Conservation (phyloP, 1,140 invertebrate genomes). For the Meloidogyne exigua region DNA sequence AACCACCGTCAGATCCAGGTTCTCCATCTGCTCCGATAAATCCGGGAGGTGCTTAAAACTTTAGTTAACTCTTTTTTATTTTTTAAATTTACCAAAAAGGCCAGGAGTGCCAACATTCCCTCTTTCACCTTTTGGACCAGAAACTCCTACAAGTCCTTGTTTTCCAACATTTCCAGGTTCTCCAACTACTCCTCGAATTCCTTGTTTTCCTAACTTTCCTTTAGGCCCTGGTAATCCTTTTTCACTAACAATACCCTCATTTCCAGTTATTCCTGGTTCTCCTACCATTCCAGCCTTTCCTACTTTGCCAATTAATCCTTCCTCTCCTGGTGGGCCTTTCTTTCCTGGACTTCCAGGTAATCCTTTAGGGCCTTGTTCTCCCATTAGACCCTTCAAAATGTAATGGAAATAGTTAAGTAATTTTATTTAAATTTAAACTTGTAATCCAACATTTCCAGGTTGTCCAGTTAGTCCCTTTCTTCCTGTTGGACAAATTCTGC, state of each 20-base stretch:
- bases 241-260: constrained; percentile 7
- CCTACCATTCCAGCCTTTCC: constrained; percentile 12
- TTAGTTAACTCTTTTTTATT: neutral
- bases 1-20: constrained; percentile 26
- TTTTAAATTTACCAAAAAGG: constrained; percentile 4
- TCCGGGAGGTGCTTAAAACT: constrained; percentile 19
- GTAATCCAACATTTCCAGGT: neutral
- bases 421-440: neutral
- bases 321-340: neutral
- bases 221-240: constrained; percentile 6
- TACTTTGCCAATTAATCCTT: constrained; percentile 9
- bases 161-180: constrained; percentile 14
- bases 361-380: constrained; percentile 16
- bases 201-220: constrained; percentile 18
- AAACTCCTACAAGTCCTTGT: constrained; percentile 8
- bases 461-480: constrained; percentile 11
- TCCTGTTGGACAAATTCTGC: constrained; percentile 9
- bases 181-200: constrained; percentile 13
- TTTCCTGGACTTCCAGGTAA: constrained; percentile 11
- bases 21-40: constrained; percentile 21
- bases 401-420: neutral
- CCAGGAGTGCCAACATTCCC: constrained; percentile 11
- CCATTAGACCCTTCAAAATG: neutral
- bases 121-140: constrained; percentile 12
- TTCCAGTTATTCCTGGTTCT: constrained; percentile 17